phyloP scores from a whole-genome alignment of 2,888 invertebrate genomes.

The Hyposoter didymator region DNA sequence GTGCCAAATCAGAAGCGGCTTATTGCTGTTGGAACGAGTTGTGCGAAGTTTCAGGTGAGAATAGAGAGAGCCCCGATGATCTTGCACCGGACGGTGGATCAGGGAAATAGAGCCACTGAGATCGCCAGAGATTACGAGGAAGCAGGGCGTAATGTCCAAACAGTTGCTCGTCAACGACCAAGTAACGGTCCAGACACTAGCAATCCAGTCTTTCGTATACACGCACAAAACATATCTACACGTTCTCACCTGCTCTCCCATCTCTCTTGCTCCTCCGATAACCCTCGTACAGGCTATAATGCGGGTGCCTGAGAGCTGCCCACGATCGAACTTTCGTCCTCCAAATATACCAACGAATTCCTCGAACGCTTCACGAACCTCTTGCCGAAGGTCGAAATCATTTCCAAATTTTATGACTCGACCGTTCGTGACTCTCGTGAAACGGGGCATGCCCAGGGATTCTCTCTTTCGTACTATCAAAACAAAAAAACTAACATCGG shows the following conservation, averaged over 20 bases:
- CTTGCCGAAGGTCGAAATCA: conserved; percentile 69
- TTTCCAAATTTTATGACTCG: conserved; percentile 64
- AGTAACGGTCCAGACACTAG: conserved; percentile 72
- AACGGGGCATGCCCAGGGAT: conserved; percentile 15
- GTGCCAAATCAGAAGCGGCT: conserved; percentile 32
- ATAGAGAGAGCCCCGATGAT: conserved; percentile 59
- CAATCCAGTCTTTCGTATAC: conserved; percentile 38
- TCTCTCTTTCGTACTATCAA: neutral
- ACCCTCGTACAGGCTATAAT: conserved; percentile 11
- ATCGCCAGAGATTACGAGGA: conserved; percentile 79
- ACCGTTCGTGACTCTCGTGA: conserved; percentile 58
- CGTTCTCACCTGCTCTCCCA: conserved; percentile 1
- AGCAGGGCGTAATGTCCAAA: conserved; percentile 80
- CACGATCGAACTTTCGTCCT: conserved; percentile 67
- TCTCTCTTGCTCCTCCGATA: conserved; percentile 1
- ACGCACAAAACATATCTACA: neutral
- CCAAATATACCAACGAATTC: conserved; percentile 71
- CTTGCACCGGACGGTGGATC: conserved; percentile 48
- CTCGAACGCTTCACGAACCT: conserved; percentile 68
- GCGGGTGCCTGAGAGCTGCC: conserved; percentile 16
- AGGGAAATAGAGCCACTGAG: conserved; percentile 68
- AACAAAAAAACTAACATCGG: conserved; percentile 45
- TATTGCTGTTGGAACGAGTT: conserved; percentile 35
- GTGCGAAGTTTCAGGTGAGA: conserved; percentile 41
- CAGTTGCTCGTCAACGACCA: conserved; percentile 80